Percentiles rank a stretch among this genome's conserved stretches.
Evolutionary conservation across 2,797 vertebrate genomes (phyloP).

Genomic region (Artibeus lituratus): DNA sequence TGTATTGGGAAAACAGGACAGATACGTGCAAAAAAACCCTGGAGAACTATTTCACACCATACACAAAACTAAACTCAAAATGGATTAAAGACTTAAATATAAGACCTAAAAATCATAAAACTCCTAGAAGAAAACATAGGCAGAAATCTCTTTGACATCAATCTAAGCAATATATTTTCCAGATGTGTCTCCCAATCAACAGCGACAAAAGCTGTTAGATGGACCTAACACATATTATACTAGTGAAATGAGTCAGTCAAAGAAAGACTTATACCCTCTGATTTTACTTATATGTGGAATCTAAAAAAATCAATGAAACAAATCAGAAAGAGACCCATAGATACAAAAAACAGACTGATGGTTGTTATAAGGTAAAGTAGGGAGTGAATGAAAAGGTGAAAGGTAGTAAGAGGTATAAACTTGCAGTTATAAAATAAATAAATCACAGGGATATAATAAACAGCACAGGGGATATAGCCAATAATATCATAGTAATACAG

Average conservation of each 20-base stretch:
- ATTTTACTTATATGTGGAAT: too few species aligned
- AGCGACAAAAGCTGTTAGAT: background rate
- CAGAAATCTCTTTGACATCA: background rate
- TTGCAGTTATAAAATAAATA: background rate
- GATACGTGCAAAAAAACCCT: background rate
- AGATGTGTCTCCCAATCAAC: background rate
- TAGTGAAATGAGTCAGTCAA: background rate
- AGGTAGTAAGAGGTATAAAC: background rate
- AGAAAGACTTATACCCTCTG: too few species aligned
- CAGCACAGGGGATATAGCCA: background rate
- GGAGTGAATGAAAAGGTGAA: background rate
- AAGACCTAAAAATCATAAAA: background rate
- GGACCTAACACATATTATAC: background rate
- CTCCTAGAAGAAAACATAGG: background rate
- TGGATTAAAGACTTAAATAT: background rate
- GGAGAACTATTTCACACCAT: background rate
- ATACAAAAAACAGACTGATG: background rate
- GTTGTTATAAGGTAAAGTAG: background rate
- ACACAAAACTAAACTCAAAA: background rate
- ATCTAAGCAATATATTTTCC: background rate
- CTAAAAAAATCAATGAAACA: too few species aligned
- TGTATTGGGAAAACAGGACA: background rate
- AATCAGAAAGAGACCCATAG: too few species aligned
- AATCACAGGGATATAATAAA: background rate
- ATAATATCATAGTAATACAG: too few species aligned